phyloP scores from a whole-genome alignment of 2,797 vertebrate genomes.

The Prunella strophiata region DNA sequence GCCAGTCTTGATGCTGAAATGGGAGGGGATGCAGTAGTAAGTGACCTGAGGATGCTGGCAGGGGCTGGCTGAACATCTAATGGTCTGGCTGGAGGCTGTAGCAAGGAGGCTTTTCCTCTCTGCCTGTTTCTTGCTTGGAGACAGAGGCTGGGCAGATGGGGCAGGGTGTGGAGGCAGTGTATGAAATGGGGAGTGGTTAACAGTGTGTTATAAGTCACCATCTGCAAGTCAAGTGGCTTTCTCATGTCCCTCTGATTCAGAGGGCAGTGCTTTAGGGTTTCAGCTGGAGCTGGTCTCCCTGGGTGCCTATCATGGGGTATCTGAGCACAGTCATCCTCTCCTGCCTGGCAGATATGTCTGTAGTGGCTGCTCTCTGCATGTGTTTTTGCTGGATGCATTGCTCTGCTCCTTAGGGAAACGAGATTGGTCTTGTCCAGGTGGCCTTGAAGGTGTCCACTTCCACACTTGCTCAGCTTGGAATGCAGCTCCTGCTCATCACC shows the following conservation, averaged over 20 bases:
- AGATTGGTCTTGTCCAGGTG: background rate
- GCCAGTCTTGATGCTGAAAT: background rate
- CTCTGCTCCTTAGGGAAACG: background rate
- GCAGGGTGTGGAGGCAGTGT: background rate
- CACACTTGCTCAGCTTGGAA: background rate
- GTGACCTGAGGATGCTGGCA: background rate
- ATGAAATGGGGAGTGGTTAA: background rate
- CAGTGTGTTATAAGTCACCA: background rate
- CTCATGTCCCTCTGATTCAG: background rate
- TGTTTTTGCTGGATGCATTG: background rate
- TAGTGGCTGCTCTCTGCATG: background rate
- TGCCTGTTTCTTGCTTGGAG: background rate
- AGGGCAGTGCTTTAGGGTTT: background rate
- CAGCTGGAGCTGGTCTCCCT: background rate
- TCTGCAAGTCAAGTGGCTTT: background rate
- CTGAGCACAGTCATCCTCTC: background rate
- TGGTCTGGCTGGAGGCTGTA: background rate
- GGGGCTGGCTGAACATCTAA: background rate
- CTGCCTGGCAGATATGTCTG: background rate
- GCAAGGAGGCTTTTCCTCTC: background rate
- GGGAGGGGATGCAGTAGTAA: background rate
- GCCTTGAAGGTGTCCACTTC: background rate
- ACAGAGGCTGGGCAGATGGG: background rate
- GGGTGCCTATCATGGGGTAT: rapidly evolving
- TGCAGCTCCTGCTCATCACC: background rate